Base-by-base conservation (phyloP, 1,140 invertebrate genomes). In the Drosophila nasuta region DNA sequence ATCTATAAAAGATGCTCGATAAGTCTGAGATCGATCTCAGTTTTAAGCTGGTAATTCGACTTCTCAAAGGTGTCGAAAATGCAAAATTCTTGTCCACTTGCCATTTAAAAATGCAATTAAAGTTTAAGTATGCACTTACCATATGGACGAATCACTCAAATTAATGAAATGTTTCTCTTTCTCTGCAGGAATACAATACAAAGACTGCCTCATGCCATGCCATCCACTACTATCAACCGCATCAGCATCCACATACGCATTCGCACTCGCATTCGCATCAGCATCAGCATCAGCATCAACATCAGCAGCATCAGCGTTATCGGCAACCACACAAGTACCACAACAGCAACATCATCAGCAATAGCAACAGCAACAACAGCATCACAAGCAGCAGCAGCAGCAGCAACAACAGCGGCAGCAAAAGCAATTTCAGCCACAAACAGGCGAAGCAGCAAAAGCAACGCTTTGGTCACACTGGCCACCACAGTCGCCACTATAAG, bases 181-280 rank as follows among this genome's bases (percentile, higher is more conserved):
- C 66, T 13, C 7, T 82, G 0, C 48, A 91, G 91, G 86, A 91
- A 92, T 92, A 92, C 77, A 91, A 92, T 82, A 43, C 91, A 67
- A 92, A 92, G 91, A 92, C 91, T 92, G 91, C 91, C 81, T 88
- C 87, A 88, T 92, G 91, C 82, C 88, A 92, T 75, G 88, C 91
- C 79, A 91, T 92, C 73, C 86, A 92, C 54, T 92, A 92, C 65
- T 91, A 91, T 75, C 81, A 86, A 58, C 85, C 82, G 64, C 80
- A 71, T 35, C 65, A 75, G 62, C 71, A 70, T 41, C 10, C 25
- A 46, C 54, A 76, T 58, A 8, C 35, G n/a, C 64, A 67, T 51
- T 48, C 59, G 1, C 65, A 78, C 38, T 17, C 63, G 41, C 79
- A 75, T 48, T 38, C 35, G 28, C 58, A 41, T 30, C 11, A 28